A percentile compares a stretch with the other conserved stretches of the same genome.
These are phyloP conservation scores for Kuschelorhynchus macadamiae DNA, from an alignment of 2,888 invertebrate species.

Conservation along the genomic window DNA sequence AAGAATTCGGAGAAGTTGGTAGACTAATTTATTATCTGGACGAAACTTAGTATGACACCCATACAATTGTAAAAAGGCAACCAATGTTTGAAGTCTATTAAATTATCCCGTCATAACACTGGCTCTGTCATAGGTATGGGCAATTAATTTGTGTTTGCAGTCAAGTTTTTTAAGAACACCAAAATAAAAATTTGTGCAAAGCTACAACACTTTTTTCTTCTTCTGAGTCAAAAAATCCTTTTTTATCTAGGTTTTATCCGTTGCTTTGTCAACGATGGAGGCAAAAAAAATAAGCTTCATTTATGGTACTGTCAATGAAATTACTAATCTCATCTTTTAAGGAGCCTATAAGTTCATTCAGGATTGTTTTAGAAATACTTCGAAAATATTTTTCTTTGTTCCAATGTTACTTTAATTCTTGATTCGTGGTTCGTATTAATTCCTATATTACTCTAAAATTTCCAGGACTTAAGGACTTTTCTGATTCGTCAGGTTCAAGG, in stretches of 20 bases:
- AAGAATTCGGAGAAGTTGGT: too few relatives aligned
- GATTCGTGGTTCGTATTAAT: too few relatives aligned
- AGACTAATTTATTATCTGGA: too few relatives aligned
- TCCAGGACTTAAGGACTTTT: not conserved
- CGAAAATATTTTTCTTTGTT: conserved; percentile 16
- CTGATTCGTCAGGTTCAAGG: too few relatives aligned
- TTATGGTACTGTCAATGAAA: conserved; percentile 28
- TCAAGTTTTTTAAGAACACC: conserved; percentile 43
- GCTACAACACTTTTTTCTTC: conserved; percentile 21
- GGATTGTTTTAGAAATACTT: conserved; percentile 18
- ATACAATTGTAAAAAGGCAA: too few relatives aligned
- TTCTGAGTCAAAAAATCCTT: conserved; percentile 51
- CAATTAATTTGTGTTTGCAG: conserved; percentile 49
- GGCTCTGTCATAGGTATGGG: conserved; percentile 54
- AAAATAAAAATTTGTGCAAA: conserved; percentile 24
- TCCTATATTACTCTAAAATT: conserved; percentile 24
- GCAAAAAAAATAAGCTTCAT: conserved; percentile 26
- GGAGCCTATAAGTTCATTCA: conserved; percentile 38
- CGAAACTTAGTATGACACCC: too few relatives aligned
- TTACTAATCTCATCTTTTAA: conserved; percentile 16
- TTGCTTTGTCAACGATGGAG: conserved; percentile 31
- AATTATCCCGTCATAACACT: conserved; percentile 49
- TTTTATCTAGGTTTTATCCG: conserved; percentile 28
- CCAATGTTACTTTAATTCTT: conserved; percentile 15
- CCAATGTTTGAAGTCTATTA: conserved; percentile 40